Percentiles rank a stretch among this genome's conserved stretches.
These are phyloP conservation scores for Philopotamus ludificatus DNA, from an alignment of 1,140 invertebrate species.

Conservation along the genomic window DNA sequence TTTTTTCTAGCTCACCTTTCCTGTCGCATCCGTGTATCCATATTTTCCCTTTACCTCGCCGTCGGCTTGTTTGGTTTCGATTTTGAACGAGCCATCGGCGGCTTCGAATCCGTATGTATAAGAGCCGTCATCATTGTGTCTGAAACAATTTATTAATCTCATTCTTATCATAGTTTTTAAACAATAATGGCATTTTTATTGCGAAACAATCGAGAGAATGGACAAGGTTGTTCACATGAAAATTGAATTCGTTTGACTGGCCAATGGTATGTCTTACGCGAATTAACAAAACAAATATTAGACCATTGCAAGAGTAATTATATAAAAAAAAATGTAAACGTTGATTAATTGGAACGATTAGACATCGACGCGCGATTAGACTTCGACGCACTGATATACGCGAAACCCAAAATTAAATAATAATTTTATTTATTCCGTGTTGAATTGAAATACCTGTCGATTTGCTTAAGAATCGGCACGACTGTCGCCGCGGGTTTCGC, in stretches of 20 bases:
- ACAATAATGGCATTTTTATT: no score
- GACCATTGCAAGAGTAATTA: no score
- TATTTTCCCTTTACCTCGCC: slow-evolving; percentile 84
- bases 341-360: no score
- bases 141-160: slow-evolving; percentile 46
- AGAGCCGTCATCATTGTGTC: slow-evolving; percentile 82
- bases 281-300: no score
- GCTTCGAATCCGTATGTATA: slow-evolving; percentile 87
- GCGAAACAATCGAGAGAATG: neutral
- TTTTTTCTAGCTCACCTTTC: slow-evolving; percentile 53
- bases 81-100: slow-evolving; percentile 81
- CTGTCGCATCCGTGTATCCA: slow-evolving; percentile 79
- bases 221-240: neutral
- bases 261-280: no score
- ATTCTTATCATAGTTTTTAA: no score
- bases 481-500: slow-evolving; percentile 61
- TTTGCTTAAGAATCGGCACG: slow-evolving; percentile 80
- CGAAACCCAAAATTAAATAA: neutral
- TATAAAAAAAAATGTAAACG: no score
- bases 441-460: slow-evolving; percentile 62
- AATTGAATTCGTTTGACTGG: no score
- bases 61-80: slow-evolving; percentile 75
- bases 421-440: neutral
- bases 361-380: no score
- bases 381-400: no score